These are phyloP conservation scores for Euphydryas editha DNA, from an alignment of 2,888 invertebrate species.

Conservation along the genomic window DNA sequence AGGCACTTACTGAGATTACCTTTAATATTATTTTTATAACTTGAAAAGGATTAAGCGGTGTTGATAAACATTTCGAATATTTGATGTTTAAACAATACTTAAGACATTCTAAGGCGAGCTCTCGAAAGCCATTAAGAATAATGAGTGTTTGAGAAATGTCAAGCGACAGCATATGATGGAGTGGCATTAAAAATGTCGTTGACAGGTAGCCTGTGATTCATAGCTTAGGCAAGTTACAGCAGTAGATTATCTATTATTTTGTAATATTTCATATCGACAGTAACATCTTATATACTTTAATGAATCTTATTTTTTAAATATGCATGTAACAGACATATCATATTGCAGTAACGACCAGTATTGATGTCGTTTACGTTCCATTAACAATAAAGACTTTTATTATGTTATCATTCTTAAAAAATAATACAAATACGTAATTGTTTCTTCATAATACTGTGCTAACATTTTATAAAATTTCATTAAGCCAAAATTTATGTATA, in stretches of 20 bases:
- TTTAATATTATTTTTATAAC: conserved; percentile 32
- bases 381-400: background rate
- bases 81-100: conserved; percentile 40
- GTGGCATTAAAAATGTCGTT: conserved; percentile 66
- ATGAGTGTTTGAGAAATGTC: conserved; percentile 69
- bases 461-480: too few relatives aligned
- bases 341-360: background rate
- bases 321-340: background rate
- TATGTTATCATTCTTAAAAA: background rate
- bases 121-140: conserved; percentile 73
- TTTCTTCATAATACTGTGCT: too few relatives aligned
- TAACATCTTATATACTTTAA: conserved; percentile 20
- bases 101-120: conserved; percentile 47
- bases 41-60: conserved; percentile 31
- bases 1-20: conserved; percentile 26
- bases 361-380: background rate
- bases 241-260: conserved; percentile 27
- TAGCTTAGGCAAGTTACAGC: conserved; percentile 42
- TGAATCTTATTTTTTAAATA: conserved; percentile 9
- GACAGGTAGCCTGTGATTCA: conserved; percentile 77
- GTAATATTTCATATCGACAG: conserved; percentile 28
- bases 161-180: conserved; percentile 70
- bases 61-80: conserved; percentile 36
- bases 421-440: too few relatives aligned
- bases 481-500: too few relatives aligned